Evolutionary conservation across 2,797 vertebrate genomes (phyloP), one percentile per base, ranked within the genome.

Genomic region (Parauchenoglanis ngamensis): DNA sequence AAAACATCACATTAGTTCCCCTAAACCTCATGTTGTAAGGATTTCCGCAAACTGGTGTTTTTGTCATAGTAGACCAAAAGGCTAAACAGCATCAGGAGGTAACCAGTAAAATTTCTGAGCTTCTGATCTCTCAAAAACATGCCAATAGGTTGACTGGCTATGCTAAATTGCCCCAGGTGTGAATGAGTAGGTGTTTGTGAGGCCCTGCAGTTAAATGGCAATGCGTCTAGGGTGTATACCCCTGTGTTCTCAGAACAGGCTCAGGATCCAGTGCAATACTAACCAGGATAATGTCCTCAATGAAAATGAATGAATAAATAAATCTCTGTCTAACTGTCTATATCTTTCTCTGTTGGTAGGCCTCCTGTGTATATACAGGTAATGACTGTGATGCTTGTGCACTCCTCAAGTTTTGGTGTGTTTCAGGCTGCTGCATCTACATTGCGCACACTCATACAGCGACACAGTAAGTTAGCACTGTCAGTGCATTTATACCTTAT

Each of bases 311-410:
- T 57, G 28, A 4, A n/a, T 78, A 46, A 46, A 78, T 7, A 15
- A 56, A 28, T 28, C 6, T 56, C 11, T 57, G 3, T 79, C 31
- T 59, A 59, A 63, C 7, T 65, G 12, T 46, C 17, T 86, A 31
- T 52, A 57, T 77, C 19, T 63, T n/a, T 85, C 57, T 84, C 31
- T 72, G 76, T 44, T 61, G 57, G 56, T 57, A 91, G 90, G 46
- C 89, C 88, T 84, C 87, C 88, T 61, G 56, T 91, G 77, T 85
- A 90, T 81, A 88, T 63, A 13, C 87, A 87, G 67, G 91, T 98
- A 79, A 98, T 99, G 97, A 95, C 96, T 0, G 95, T 97, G 83
- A 97, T 99, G 97, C 90, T 99, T 88, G 94, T 98, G 92, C 97
- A 99, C 92, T 95, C 96, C 2, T 94, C 96, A 23, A 97, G 96